These are phyloP conservation scores for Trichonephila inaurata DNA, from an alignment of 1,140 invertebrate species.

Conservation along the genomic window DNA sequence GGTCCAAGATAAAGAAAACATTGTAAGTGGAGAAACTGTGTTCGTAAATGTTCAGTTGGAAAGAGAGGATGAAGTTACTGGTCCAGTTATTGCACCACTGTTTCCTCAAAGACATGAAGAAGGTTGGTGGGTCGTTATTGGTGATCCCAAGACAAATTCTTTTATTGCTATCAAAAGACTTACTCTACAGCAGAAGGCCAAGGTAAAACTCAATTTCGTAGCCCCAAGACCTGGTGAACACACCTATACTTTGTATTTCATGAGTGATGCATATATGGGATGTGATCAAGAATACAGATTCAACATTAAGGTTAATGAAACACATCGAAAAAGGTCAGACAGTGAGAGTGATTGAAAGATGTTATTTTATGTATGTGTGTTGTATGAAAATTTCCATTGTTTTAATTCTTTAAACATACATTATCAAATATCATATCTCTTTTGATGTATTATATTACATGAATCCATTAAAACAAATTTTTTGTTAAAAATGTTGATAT, in stretches of 20 bases:
- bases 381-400: not conserved
- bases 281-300: slow-evolving; percentile 98
- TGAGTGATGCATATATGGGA: slow-evolving; percentile 99
- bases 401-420: not conserved
- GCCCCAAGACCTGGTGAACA: slow-evolving; percentile 90
- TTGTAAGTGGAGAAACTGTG: slow-evolving; percentile 90
- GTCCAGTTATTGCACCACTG: slow-evolving; percentile 97
- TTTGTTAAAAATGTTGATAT: too few relatives aligned
- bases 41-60: slow-evolving; percentile 95
- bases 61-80: slow-evolving; percentile 97
- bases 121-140: slow-evolving; percentile 99
- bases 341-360: slow-evolving; percentile 72
- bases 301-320: slow-evolving; percentile 86
- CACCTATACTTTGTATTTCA: slow-evolving; percentile 97
- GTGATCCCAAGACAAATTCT: slow-evolving; percentile 96
- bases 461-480: too few relatives aligned
- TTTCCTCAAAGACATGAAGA: slow-evolving; percentile 99
- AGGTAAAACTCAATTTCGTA: slow-evolving; percentile 97
- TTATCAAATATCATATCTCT: not conserved
- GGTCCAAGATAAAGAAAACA: slow-evolving; percentile 89
- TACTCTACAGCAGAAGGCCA: slow-evolving; percentile 95
- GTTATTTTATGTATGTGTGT: not conserved
- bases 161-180: slow-evolving; percentile 97
- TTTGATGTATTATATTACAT: not conserved
- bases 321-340: slow-evolving; percentile 1